A percentile compares a stretch with the other conserved stretches of the same genome.
phyloP scores from a whole-genome alignment of 2,113 vertebrate genomes.

The Dicerorhinus sumatrensis region DNA sequence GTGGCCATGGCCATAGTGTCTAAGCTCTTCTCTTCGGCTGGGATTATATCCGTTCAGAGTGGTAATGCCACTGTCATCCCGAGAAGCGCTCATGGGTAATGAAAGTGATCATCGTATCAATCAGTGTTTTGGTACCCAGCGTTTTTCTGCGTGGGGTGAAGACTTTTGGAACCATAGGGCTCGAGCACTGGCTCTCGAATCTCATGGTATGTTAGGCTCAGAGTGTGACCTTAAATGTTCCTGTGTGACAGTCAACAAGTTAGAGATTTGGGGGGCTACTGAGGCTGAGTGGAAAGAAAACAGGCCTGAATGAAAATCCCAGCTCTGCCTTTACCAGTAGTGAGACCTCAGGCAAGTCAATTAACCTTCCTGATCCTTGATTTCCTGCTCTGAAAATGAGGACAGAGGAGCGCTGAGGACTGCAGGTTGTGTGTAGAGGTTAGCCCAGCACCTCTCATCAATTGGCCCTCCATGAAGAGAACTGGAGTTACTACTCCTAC shows the following conservation, averaged over 20 bases:
- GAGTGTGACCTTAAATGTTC: neutral
- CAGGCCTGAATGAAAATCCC: neutral
- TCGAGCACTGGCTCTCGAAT: neutral
- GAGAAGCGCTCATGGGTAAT: neutral
- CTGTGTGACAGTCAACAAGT: neutral
- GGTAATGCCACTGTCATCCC: accelerated
- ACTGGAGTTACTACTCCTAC: neutral
- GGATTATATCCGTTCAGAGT: neutral
- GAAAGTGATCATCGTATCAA: accelerated
- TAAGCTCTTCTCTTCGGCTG: neutral
- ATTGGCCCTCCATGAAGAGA: neutral
- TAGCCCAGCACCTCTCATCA: neutral
- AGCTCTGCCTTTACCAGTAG: accelerated
- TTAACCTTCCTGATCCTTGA: neutral
- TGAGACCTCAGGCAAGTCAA: neutral
- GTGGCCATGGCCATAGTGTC: accelerated
- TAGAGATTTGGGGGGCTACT: neutral
- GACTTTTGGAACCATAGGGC: neutral
- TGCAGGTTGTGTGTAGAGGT: accelerated
- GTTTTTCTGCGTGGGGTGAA: neutral
- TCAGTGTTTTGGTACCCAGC: neutral
- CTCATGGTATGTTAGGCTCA: neutral
- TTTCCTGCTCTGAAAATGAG: neutral
- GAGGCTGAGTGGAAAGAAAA: neutral
- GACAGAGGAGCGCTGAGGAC: neutral